Evolutionary conservation across 2,888 invertebrate genomes (phyloP), one percentile per base, ranked within the genome.

Genomic region (Aspidiotus rigidus): DNA sequence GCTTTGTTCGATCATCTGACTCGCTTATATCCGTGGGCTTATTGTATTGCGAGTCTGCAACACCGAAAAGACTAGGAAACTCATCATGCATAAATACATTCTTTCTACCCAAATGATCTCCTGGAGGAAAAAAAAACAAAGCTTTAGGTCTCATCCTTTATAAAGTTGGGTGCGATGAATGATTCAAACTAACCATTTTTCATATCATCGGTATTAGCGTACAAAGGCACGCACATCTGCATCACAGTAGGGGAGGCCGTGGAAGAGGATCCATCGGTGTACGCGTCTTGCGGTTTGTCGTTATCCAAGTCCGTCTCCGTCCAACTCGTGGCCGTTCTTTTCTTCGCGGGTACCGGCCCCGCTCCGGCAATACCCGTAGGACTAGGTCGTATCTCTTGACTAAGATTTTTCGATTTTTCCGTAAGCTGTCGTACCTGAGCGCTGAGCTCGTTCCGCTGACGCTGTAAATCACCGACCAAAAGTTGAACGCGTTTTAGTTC

Each of bases 271-370:
- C 64, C 16, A 55, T 64, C 64, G 16, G 54, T 40, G 49, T 39
- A 53, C 13, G 49, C n/a, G 39, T 66, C 66, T 16, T 66, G 69
- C 44, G 62, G 55, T 16, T 39, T 28, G 39, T 62, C 69, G 55
- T 61, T 64, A 77, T 94, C 94, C 41, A 95, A 79, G 79, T 95
- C 94, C 0, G 94, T 94, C 79, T 94, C 93, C 69, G 89, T 83
- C 89, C 94, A 93, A 2, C 87, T 86, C 61, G 83, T 85, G 16
- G 84, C 82, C 74, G 84, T 84, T 75, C 84, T 85, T 44, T 79
- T 77, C 67, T 79, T 71, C 16, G 75, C 74, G 13, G 74, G 74
- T 9, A 75, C 73, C 9, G 75, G 73, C 17, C 74, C 74, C 62
- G 75, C 74, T 44, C 75, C 76, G 28, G 76, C 75, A 59, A 77